Conservation (phyloP, 92 coral and sea anemone species). For the Nematostella vectensis region DNA sequence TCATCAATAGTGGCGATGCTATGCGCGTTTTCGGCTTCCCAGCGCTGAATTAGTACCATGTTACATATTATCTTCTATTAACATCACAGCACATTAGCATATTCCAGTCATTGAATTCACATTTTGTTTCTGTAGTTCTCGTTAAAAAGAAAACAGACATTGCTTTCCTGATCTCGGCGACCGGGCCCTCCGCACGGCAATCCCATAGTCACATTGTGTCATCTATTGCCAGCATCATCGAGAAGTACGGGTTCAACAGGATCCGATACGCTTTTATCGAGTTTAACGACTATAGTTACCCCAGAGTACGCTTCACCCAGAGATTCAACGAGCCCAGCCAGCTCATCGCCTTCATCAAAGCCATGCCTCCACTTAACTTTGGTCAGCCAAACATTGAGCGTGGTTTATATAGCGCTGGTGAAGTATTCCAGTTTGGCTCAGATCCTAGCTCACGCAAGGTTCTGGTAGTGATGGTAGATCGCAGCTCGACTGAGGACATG, state of each 20-base stretch:
- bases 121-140: conserved; percentile 3
- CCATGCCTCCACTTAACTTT: conserved; percentile 28
- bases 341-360: conserved; percentile 21
- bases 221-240: conserved; percentile 45
- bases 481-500: conserved; percentile 19
- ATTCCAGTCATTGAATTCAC: too few species aligned
- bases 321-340: conserved; percentile 23
- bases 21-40: too few species aligned
- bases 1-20: too few species aligned
- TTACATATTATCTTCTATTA: too few species aligned
- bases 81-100: too few species aligned
- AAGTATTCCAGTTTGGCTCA: conserved; percentile 32
- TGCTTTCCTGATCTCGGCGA: conserved; percentile 77
- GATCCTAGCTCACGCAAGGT: conserved; percentile 27
- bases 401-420: conserved; percentile 39
- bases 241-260: conserved; percentile 52
- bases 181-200: conserved; percentile 36
- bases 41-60: too few species aligned
- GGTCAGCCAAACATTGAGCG: conserved; percentile 50
- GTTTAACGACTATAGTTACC: conserved; percentile 29
- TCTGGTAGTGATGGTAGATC: conserved; percentile 31
- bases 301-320: conserved; percentile 36
- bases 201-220: conserved; percentile 46
- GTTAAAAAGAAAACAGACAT: conserved; percentile 42
- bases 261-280: conserved; percentile 52